A percentile compares a stretch with the other conserved stretches of the same genome.
phyloP scores from a whole-genome alignment of 2,113 vertebrate species.

The Oostethus manadensis region DNA sequence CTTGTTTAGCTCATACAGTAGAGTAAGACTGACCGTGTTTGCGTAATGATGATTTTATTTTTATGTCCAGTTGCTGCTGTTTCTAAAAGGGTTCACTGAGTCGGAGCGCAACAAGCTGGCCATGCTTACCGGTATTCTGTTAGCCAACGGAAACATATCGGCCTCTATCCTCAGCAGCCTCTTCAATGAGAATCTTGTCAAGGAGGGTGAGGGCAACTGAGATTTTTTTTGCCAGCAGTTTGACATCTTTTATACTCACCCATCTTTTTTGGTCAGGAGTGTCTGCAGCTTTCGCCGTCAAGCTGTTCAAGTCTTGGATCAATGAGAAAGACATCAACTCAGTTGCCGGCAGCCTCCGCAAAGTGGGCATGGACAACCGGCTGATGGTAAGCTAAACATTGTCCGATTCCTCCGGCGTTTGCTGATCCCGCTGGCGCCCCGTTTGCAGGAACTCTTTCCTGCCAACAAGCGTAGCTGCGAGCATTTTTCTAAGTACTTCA shows the following conservation, averaged over 20 bases:
- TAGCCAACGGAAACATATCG: constrained; percentile 93
- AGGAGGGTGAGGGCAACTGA: constrained; percentile 80
- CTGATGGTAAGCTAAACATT: constrained; percentile 79
- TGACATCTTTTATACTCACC: neutral
- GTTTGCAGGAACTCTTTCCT: constrained; percentile 90
- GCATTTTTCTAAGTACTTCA: constrained; percentile 98
- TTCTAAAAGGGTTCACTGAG: constrained; percentile 97
- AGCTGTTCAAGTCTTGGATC: constrained; percentile 98
- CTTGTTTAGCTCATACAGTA: neutral
- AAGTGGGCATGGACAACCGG: constrained; percentile 98
- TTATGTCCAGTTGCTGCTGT: constrained; percentile 85
- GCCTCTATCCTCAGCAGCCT: constrained; percentile 96
- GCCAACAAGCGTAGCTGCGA: constrained; percentile 97
- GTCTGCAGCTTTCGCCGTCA: constrained; percentile 96
- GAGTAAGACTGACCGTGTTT: neutral
- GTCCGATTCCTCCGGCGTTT: neutral
- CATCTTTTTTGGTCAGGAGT: constrained; percentile 73
- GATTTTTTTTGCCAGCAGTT: neutral
- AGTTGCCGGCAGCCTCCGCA: constrained; percentile 88
- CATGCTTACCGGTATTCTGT: constrained; percentile 95
- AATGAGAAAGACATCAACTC: constrained; percentile 98
- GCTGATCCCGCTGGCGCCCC: neutral
- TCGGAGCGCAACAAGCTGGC: constrained; percentile 98
- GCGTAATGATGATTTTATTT: neutral
- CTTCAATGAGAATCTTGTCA: constrained; percentile 96